Evolutionary conservation across 2,113 vertebrate species (phyloP).

Genomic region (Chamaea fasciata): DNA sequence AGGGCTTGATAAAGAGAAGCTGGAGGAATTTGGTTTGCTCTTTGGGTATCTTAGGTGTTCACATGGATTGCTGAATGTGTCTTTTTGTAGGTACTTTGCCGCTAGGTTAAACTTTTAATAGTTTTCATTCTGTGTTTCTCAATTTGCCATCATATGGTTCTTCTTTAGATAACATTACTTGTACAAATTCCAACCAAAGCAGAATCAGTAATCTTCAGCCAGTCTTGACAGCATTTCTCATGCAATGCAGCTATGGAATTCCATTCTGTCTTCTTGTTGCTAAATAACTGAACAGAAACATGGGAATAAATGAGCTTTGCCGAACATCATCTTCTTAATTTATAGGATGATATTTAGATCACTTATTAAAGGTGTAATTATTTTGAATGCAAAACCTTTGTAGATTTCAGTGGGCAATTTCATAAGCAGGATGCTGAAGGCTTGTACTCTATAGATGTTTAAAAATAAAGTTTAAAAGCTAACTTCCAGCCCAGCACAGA

Average conservation of each 20-base stretch:
- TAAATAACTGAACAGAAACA: neutral
- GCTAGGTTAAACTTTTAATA: conserved; percentile 38
- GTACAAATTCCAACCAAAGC: conserved; percentile 59
- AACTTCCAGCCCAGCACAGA: neutral
- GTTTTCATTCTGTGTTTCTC: conserved; percentile 43
- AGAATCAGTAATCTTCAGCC: conserved; percentile 5
- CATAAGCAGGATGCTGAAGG: neutral
- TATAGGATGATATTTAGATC: neutral
- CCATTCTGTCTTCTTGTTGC: neutral
- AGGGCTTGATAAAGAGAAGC: neutral
- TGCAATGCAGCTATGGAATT: neutral
- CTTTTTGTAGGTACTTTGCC: conserved; percentile 4
- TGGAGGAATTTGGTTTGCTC: neutral
- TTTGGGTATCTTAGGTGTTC: neutral
- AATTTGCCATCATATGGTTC: conserved; percentile 65
- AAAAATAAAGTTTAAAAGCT: neutral
- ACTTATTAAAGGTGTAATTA: neutral
- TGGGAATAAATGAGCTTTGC: neutral
- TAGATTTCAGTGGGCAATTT: neutral
- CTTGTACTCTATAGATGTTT: neutral
- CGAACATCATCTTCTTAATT: neutral
- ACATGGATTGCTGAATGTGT: neutral
- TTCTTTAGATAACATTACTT: conserved; percentile 69
- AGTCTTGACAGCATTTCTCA: conserved; percentile 52
- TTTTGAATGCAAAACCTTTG: neutral